phyloP scores from a whole-genome alignment of 2,113 vertebrate genomes.

The Macaca fascicularis region DNA sequence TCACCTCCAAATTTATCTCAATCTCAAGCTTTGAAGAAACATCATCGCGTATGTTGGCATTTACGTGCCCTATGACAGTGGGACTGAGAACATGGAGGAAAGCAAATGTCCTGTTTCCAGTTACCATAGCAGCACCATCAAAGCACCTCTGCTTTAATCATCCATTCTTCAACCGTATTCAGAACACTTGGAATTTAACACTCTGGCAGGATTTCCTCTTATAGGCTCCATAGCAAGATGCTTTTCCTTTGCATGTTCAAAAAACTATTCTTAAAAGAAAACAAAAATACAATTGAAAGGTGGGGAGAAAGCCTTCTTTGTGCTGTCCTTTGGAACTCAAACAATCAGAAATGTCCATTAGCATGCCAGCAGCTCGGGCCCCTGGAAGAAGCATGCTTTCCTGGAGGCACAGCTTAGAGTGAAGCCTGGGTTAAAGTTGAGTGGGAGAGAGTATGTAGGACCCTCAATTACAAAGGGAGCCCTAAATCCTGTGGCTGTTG shows the following conservation, averaged over 20 bases:
- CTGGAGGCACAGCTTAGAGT: background rate
- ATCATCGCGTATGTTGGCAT: background rate
- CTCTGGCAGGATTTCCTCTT: background rate
- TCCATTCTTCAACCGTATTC: background rate
- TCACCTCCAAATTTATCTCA: background rate
- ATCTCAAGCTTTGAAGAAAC: background rate
- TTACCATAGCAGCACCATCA: background rate
- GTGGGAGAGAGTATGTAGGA: background rate
- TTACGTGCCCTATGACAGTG: background rate
- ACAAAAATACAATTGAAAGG: background rate
- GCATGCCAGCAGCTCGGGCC: background rate
- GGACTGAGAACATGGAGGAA: background rate
- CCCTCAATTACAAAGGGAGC: background rate
- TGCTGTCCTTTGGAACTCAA: background rate
- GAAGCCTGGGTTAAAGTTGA: background rate
- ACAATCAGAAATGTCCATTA: background rate
- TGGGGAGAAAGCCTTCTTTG: background rate
- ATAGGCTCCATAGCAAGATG: background rate
- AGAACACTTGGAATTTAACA: background rate
- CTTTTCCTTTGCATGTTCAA: conserved; percentile 20
- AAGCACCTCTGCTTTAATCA: background rate
- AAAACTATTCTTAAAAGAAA: background rate
- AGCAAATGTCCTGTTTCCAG: background rate
- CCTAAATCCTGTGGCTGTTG: background rate
- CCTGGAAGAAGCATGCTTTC: background rate